Conservation (phyloP, 2,888 invertebrate species). For the Zonitis immaculata region DNA sequence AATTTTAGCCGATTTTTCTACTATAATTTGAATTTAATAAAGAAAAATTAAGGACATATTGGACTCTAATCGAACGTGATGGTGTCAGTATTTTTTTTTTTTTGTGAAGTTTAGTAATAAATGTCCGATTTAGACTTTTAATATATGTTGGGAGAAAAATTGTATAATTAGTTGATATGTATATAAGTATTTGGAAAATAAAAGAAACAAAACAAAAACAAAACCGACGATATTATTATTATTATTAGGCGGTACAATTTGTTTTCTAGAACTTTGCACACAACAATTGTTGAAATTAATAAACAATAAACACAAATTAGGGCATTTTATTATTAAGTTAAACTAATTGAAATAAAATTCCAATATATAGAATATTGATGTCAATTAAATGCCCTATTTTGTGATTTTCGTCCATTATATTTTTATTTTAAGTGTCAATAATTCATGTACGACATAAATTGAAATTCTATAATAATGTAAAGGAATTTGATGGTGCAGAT, state of each 20-base stretch:
- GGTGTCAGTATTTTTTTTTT: conserved; percentile 26
- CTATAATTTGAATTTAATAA: background rate
- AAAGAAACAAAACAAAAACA: too few species aligned
- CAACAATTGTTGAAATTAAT: conserved; percentile 16
- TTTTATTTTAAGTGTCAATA: conserved; percentile 5
- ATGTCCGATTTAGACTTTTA: conserved; percentile 26
- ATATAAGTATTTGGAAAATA: conserved; percentile 23
- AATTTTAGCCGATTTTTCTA: conserved; percentile 3
- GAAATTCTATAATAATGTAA: conserved; percentile 1
- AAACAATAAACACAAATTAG: conserved; percentile 16
- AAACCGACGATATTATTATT: conserved; percentile 30
- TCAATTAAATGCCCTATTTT: conserved; percentile 15
- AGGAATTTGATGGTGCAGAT: background rate
- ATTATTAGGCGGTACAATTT: conserved; percentile 16
- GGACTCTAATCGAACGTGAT: conserved; percentile 10
- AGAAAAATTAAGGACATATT: conserved; percentile 6
- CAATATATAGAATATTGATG: conserved; percentile 5
- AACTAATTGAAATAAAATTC: conserved; percentile 2
- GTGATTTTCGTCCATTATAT: conserved; percentile 4
- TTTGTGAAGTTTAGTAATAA: conserved; percentile 31
- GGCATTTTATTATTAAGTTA: conserved; percentile 14
- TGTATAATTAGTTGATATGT: conserved; percentile 21
- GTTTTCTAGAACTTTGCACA: conserved; percentile 22
- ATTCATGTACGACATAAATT: background rate
- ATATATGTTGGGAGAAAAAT: conserved; percentile 25